Evolutionary conservation across 1,140 invertebrate species (phyloP), one percentile per base, ranked within the genome.

Genomic region (Leptopilina clavipes): DNA sequence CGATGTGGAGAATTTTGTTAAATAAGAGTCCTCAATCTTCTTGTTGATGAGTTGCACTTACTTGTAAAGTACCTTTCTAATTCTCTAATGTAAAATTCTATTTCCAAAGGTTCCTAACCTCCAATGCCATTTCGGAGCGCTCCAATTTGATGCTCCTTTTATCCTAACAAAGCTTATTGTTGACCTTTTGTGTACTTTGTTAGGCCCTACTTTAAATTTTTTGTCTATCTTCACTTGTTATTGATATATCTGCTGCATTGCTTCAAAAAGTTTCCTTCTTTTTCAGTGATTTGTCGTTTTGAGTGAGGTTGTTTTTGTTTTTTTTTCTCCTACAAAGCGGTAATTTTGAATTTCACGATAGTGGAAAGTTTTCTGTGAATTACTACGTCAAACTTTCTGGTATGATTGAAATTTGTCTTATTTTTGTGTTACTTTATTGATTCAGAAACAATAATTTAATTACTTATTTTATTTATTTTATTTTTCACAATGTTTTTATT

Each of bases 281-380:
- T 65, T 37, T 25, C 14, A 65, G 59, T 65, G 59, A 65, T 65
- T 31, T 31, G 25, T 65, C 59, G n/a, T 14, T 65, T 65, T 65
- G 10, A n/a, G 22, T 6, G 10, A 65, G 3, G 25, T 65, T 65
- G 59, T 65, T 65, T 65, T 65, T 65, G 59, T 65, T 65, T 65
- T n/a, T 59, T 65, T 31, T 65, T 65, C 14, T 12, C 12, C 11
- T 12, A 65, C 14, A 14, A 65, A n/a, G 59, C 59, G 59, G 59
- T 65, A 65, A n/a, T 65, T 65, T 37, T 31, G 2, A 37, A 65
- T 52, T 52, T n/a, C 48, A 7, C 48, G 3, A 40, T 31, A 31
- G 25, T 40, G 37, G 37, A 40, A 40, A 40, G 37, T 40, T 40
- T 40, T 3, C 9, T n/a, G 25, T 5, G 25, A 31, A 31, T 31